Percentiles rank a stretch among this genome's conserved stretches.
phyloP scores from a whole-genome alignment of 2,113 vertebrate species.

The Neomonachus schauinslandi region DNA sequence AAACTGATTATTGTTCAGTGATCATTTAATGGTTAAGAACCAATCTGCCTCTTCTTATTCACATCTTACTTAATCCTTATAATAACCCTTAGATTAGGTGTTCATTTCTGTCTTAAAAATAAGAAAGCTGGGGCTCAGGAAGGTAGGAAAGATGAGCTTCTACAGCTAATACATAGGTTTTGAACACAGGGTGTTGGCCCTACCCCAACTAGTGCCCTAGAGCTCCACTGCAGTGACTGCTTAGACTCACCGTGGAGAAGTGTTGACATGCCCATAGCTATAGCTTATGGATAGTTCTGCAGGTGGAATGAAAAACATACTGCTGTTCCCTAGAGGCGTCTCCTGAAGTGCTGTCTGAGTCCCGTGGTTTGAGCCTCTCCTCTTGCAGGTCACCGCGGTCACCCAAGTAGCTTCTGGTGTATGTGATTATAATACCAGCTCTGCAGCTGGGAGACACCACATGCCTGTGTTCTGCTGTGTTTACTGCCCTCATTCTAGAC shows the following conservation, averaged over 20 bases:
- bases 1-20: background rate
- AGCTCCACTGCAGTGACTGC: background rate
- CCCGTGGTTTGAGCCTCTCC: fast-evolving
- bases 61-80: background rate
- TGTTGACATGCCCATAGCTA: background rate
- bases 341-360: background rate
- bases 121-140: background rate
- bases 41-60: background rate
- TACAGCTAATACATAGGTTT: background rate
- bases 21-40: background rate
- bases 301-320: background rate
- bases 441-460: no score
- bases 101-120: background rate
- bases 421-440: background rate
- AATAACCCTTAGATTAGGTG: background rate
- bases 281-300: background rate
- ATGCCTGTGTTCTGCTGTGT: background rate
- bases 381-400: no score
- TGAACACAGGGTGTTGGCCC: background rate
- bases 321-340: background rate
- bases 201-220: background rate
- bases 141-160: background rate
- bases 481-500: fast-evolving
- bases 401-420: fast-evolving
- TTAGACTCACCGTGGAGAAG: background rate